Base-by-base conservation (phyloP, 1,140 invertebrate genomes). In the Drusus annulatus region DNA sequence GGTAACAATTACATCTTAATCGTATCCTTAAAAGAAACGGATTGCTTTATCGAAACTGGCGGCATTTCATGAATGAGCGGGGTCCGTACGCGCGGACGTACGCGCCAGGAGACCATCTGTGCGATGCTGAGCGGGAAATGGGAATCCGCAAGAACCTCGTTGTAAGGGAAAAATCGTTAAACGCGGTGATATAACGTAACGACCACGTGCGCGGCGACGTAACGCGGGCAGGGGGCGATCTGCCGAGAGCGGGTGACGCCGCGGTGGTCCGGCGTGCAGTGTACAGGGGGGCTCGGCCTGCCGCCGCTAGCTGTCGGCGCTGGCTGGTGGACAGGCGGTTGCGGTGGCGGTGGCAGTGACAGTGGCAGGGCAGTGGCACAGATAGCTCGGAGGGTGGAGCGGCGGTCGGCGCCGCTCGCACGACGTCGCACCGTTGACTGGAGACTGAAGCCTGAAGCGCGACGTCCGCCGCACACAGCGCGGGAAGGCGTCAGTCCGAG, bases 391-490 rank as follows among this genome's bases (percentile, higher is more conserved):
- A 21, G 60, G 10, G 45, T 28, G 36, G 79, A 51, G 23, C 65
- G 45, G 73, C 65, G 50, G 31, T 51, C 60, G 60, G 60, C 60
- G 73, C 54, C 63, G 31, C 62, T 51, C 74, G 62, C 71, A 23
- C 74, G 63, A 77, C 63, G 52, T 69, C 79, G 79, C 79, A 63
- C 56, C 79, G 54, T 62, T 51, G 69, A 73, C 71, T 78, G 76
- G 54, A 17, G 56, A 21, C 71, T 56, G 28, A 16, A 19, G 31
- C 31, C 36, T 19, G 25, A 56, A 54, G 6, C 50, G 45, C 31
- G 50, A 31, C 51, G 36, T 16, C 52, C 13, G 65, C 65, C 21
- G 52, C 25, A 19, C 17, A 21, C 19, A 23, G 78, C 69, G 65
- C 68, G 52, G 75, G 75, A 50, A 25, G 75, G 28, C 28, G 75